Conservation (phyloP, 2,888 invertebrate genomes). For the Deilephila elpenor region DNA sequence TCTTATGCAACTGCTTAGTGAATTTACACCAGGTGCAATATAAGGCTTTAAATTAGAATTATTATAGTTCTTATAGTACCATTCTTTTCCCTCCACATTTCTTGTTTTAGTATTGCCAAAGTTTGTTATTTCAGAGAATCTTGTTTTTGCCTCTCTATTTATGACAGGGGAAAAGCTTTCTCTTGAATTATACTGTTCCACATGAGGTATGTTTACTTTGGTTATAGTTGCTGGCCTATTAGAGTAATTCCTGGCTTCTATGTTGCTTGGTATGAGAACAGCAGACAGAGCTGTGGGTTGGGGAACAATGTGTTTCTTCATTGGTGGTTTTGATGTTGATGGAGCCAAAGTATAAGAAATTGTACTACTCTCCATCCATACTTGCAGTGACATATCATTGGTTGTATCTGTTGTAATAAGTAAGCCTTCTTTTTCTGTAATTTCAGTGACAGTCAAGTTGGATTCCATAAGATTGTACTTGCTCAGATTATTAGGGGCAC, state of each 20-base stretch:
- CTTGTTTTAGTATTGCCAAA: constrained; percentile 75
- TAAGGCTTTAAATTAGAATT: constrained; percentile 83
- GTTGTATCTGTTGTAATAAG: constrained; percentile 77
- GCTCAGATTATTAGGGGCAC: constrained; percentile 67
- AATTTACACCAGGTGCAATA: constrained; percentile 72
- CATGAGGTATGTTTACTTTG: constrained; percentile 74
- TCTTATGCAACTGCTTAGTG: constrained; percentile 47
- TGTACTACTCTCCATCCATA: constrained; percentile 74
- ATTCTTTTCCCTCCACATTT: constrained; percentile 86
- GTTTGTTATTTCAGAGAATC: constrained; percentile 68
- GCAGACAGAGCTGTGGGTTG: constrained; percentile 85
- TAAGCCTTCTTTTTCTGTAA: constrained; percentile 75
- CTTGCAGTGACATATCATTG: constrained; percentile 75
- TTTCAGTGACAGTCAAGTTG: constrained; percentile 74
- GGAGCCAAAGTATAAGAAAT: constrained; percentile 57
- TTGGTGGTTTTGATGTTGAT: constrained; percentile 61
- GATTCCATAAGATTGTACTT: constrained; percentile 79
- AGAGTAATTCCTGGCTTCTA: constrained; percentile 63
- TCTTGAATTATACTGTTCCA: constrained; percentile 64
- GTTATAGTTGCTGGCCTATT: constrained; percentile 76
- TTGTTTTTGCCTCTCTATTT: constrained; percentile 74
- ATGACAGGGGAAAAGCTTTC: constrained; percentile 69
- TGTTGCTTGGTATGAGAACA: constrained; percentile 84
- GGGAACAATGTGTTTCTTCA: constrained; percentile 66
- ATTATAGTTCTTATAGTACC: constrained; percentile 95